Base-by-base conservation (phyloP, 23 tunicate genomes). In the Trididemnum nubilum region DNA sequence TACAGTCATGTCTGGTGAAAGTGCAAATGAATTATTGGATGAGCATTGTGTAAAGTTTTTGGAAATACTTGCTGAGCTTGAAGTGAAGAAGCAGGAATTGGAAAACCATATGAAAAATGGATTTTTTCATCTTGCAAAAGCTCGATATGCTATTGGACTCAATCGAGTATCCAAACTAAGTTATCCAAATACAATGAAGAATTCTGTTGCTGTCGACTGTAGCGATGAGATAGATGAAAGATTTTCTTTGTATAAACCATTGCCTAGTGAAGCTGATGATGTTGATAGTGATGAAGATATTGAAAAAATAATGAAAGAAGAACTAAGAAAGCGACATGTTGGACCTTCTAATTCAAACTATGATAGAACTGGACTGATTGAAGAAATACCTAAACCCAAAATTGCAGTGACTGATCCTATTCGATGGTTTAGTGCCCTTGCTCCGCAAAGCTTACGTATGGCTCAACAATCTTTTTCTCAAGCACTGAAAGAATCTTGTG, bases 381-480 rank as follows among this genome's bases (percentile, higher is more conserved):
- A 36, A 36, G 72, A 82, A 0, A 37, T 28, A 4, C 12, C 71
- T 30, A 33, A 78, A 35, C 49, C 50, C 1, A 24, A 61, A 21
- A 51, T 59, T 51, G 23, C 44, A 50, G 44, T 39, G 12, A 1
- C 32, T 0, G 81, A 89, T 33, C 94, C 94, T 19, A 35, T 89
- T 12, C 63, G 65, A 21, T 89, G 94, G 94, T 89, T 89, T 30
- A 87, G 88, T 33, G 85, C 82, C 22, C 73, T 89, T 33, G 94
- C 78, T 26, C 94, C 94, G 15, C 79, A 38, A 60, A 66, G 71
- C 22, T 71, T 89, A 29, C 75, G 94, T 29, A 77, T 70, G 63
- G 87, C 88, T 25, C 94, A 89, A 73, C 7, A 18, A 61, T 36
- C 63, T 7, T 89, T 89, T 71, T 32, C 34, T 40, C 78, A 78